Conservation (phyloP, 2,113 vertebrate genomes). For the Lipophrys pholis region DNA sequence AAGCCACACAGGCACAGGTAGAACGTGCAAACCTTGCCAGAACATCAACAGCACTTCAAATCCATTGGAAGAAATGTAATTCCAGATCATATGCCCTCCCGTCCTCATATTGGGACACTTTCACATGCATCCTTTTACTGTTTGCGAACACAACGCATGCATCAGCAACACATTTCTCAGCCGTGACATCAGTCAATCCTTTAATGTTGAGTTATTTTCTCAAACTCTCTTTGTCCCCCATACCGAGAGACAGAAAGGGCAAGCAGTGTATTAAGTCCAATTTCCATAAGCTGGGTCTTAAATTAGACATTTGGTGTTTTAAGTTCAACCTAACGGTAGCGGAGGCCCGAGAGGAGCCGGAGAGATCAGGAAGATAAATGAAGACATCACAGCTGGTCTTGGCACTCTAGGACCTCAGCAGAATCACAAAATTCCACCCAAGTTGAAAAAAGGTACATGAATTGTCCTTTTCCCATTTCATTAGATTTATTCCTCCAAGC, state of each 20-base stretch:
- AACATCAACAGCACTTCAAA: too few relatives aligned
- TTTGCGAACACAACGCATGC: background rate
- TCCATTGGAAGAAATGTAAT: too few relatives aligned
- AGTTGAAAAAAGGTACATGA: conserved; percentile 13
- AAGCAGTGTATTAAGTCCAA: conserved; percentile 69
- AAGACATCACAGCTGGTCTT: conserved; percentile 73
- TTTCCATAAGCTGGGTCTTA: conserved; percentile 74
- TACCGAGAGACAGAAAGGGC: conserved; percentile 16
- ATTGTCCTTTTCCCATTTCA: conserved; percentile 23
- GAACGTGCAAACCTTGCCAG: too few relatives aligned
- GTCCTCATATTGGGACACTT: background rate
- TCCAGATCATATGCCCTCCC: background rate
- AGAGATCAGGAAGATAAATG: conserved; percentile 78
- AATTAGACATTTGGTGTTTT: conserved; percentile 69
- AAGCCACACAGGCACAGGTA: too few relatives aligned
- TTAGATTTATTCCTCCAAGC: too few relatives aligned
- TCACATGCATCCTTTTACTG: background rate
- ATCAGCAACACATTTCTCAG: conserved; percentile 22
- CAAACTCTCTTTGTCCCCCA: conserved; percentile 36
- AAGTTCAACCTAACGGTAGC: conserved; percentile 67
- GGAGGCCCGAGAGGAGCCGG: conserved; percentile 65
- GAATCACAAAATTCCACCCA: conserved; percentile 53
- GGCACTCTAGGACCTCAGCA: conserved; percentile 60
- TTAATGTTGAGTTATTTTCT: conserved; percentile 47
- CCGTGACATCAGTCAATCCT: conserved; percentile 32